Evolutionary conservation across 2,797 vertebrate genomes (phyloP).

Genomic region (Valencia hispanica): DNA sequence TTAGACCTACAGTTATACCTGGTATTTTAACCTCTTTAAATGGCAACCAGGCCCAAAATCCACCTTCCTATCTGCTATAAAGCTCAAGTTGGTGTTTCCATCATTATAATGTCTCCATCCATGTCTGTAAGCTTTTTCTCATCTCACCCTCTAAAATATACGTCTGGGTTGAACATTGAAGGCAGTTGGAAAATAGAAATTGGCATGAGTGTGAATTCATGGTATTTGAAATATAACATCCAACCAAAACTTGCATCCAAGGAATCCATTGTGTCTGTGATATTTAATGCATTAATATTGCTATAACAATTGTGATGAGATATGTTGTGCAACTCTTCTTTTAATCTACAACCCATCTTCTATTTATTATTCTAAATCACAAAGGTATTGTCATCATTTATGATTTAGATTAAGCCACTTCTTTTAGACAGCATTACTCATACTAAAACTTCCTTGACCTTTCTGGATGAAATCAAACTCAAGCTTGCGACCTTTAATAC

Average conservation of each 20-base stretch:
- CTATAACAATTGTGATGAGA: not conserved
- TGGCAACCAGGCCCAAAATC: not conserved
- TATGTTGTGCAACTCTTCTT: not conserved
- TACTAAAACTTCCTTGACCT: constrained; percentile 1
- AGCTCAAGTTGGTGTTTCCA: not conserved
- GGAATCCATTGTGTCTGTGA: not conserved
- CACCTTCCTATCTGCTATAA: not conserved
- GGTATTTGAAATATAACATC: not conserved
- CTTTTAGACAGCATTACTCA: not conserved
- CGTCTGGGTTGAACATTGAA: too few relatives aligned
- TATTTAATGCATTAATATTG: not conserved
- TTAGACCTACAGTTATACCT: not conserved
- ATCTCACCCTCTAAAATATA: too few relatives aligned
- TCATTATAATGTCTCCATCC: not conserved
- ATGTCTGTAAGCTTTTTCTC: too few relatives aligned
- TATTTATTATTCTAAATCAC: not conserved
- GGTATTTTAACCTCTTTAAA: not conserved
- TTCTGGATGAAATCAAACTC: not conserved
- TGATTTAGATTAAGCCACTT: not conserved
- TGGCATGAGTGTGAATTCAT: too few relatives aligned
- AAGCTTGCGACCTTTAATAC: not conserved
- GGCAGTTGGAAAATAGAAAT: too few relatives aligned
- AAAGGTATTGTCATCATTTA: constrained; percentile 21
- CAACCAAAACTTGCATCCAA: not conserved
- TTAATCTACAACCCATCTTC: not conserved